Evolutionary conservation across 2,113 vertebrate species (phyloP).

Genomic region (Seriola aureovittata): DNA sequence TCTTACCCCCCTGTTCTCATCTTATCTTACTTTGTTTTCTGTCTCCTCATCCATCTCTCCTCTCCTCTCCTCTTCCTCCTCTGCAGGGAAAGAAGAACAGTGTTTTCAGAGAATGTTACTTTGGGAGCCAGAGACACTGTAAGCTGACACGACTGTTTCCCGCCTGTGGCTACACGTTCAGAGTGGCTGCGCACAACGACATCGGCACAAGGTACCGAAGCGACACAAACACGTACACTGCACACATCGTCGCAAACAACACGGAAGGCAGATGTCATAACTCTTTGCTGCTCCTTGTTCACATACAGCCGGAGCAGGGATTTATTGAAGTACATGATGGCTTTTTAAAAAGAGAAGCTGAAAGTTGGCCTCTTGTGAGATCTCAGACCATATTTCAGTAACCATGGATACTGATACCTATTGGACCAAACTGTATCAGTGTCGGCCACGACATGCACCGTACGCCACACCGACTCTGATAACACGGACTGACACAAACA

Average conservation of each 20-base stretch:
- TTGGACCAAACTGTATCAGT: not conserved
- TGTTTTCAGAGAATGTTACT: conserved; percentile 95
- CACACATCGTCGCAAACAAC: not conserved
- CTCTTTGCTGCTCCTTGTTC: not conserved
- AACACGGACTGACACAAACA: not conserved
- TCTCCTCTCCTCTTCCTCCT: conserved; percentile 24
- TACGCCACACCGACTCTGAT: not conserved
- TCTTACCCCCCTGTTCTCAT: not conserved
- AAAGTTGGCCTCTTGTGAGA: not conserved
- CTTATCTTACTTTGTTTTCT: not conserved
- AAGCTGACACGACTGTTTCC: conserved; percentile 95
- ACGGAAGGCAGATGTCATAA: not conserved
- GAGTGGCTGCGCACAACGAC: conserved; percentile 95
- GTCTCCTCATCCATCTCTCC: not conserved
- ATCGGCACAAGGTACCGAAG: conserved; percentile 91
- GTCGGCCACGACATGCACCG: not conserved
- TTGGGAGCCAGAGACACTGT: conserved; percentile 95
- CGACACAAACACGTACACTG: not conserved
- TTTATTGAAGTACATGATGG: not conserved
- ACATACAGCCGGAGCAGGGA: not conserved
- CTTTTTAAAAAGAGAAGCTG: not conserved
- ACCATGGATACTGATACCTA: not conserved
- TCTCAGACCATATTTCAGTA: not conserved
- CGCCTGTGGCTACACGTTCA: conserved; percentile 94
- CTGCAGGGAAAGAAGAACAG: conserved; percentile 96